phyloP scores from a whole-genome alignment of 1,140 invertebrate genomes.

The Zaprionus tsacasi region DNA sequence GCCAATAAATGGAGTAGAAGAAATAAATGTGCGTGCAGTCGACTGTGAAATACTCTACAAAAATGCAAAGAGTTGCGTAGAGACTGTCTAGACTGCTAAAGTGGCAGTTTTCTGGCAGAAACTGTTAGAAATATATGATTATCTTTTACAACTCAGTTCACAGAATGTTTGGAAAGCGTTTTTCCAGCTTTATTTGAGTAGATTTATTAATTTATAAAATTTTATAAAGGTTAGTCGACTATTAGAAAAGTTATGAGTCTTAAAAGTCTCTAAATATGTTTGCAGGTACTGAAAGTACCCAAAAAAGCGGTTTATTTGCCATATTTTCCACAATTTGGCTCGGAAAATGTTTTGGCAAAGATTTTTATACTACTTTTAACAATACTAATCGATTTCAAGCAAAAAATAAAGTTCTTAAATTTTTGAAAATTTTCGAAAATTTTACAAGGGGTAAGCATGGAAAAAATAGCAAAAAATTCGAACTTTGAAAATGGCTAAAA shows the following conservation, averaged over 20 bases:
- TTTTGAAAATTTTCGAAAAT: background rate
- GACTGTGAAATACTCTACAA: background rate
- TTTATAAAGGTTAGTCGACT: background rate
- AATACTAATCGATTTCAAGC: background rate
- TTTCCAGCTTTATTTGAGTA: too few relatives aligned
- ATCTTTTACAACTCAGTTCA: too few relatives aligned
- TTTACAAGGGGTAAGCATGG: background rate
- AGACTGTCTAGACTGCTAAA: too few relatives aligned
- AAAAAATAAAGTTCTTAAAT: background rate
- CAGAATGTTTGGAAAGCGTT: too few relatives aligned
- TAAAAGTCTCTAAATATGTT: background rate
- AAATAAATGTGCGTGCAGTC: background rate
- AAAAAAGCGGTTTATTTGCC: background rate
- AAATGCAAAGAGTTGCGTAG: background rate
- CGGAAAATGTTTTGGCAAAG: background rate
- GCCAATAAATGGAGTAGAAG: slow-evolving; percentile 12
- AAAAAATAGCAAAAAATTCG: background rate
- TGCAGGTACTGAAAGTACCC: background rate
- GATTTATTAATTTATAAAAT: too few relatives aligned
- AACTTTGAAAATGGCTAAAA: background rate
- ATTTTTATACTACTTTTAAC: background rate
- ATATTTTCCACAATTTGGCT: background rate
- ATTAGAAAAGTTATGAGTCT: background rate
- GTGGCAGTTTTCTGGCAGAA: too few relatives aligned
- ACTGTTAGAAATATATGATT: too few relatives aligned